A percentile compares a stretch with the other conserved stretches of the same genome.
Conservation (phyloP, 1,140 invertebrate species). For the Drosophila jambulina region DNA sequence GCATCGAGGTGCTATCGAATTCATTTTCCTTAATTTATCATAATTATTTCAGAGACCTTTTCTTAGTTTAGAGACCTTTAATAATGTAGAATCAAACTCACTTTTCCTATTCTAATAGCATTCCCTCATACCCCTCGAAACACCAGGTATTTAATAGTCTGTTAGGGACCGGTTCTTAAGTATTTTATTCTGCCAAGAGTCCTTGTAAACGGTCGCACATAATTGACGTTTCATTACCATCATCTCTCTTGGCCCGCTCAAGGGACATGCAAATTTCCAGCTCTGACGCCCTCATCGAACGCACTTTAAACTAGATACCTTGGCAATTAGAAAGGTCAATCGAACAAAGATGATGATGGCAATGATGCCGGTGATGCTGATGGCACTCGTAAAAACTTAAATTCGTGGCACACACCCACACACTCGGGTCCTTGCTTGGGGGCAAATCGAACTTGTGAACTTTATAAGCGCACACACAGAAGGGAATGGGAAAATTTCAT, state of each 20-base stretch:
- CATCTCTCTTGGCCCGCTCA: constrained; percentile 49
- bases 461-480: constrained; percentile 29
- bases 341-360: constrained; percentile 30
- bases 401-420: constrained; percentile 24
- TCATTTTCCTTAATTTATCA: no score
- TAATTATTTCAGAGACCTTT: no score
- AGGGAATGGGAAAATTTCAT: constrained; percentile 73
- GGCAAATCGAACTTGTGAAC: constrained; percentile 58
- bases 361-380: constrained; percentile 9
- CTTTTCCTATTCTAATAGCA: no score
- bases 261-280: constrained; percentile 60
- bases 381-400: constrained; percentile 52
- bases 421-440: constrained; percentile 12
- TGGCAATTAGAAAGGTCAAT: constrained; percentile 69
- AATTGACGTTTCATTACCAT: constrained; percentile 81
- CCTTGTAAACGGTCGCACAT: constrained; percentile 61
- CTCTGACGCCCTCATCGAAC: constrained; percentile 1
- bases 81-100: not conserved
- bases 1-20: no score
- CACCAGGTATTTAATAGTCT: constrained; percentile 5
- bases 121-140: not conserved
- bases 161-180: not conserved
- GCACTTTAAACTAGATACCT: constrained; percentile 59
- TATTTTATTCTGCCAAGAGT: constrained; percentile 9
- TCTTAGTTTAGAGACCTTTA: no score